Conservation (phyloP, 2,888 invertebrate species). For the Drosophila nr. perissopoda region DNA sequence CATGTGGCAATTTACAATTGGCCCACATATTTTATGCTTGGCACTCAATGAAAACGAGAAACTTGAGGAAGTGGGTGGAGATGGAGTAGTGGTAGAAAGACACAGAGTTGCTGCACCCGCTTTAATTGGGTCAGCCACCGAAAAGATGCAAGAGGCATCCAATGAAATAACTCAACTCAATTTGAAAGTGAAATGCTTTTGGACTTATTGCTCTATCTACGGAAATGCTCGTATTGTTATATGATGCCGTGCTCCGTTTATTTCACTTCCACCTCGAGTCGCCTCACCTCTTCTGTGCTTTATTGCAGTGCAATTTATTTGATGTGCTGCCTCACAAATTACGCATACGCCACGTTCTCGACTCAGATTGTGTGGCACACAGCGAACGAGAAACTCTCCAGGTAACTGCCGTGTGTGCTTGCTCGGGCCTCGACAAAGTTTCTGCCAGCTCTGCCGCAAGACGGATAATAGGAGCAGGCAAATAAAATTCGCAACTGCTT, state of each 20-base stretch:
- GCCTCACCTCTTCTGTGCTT: conserved; percentile 20
- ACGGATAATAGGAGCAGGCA: conserved; percentile 45
- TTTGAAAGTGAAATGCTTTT: conserved; percentile 62
- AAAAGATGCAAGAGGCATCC: background rate
- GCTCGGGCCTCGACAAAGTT: conserved; percentile 44
- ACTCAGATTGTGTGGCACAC: conserved; percentile 28
- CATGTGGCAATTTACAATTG: conserved; percentile 24
- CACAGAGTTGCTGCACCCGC: background rate
- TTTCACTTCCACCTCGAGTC: background rate
- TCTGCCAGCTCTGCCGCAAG: conserved; percentile 22
- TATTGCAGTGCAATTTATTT: conserved; percentile 68
- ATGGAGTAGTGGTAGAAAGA: background rate
- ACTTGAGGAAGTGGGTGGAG: conserved; percentile 1
- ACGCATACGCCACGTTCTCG: conserved; percentile 54
- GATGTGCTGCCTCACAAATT: conserved; percentile 64
- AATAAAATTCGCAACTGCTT: conserved; percentile 39
- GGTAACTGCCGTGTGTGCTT: conserved; percentile 15
- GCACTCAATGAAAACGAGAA: conserved; percentile 41
- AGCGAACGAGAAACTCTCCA: conserved; percentile 32
- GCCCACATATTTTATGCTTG: background rate
- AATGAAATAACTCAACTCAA: conserved; percentile 20
- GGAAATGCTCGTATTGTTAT: conserved; percentile 36
- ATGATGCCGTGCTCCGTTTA: conserved; percentile 20
- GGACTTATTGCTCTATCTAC: conserved; percentile 49
- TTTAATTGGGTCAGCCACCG: conserved; percentile 50